Conservation (phyloP, 2,888 invertebrate genomes). For the Chrysopilus asiliformis region DNA sequence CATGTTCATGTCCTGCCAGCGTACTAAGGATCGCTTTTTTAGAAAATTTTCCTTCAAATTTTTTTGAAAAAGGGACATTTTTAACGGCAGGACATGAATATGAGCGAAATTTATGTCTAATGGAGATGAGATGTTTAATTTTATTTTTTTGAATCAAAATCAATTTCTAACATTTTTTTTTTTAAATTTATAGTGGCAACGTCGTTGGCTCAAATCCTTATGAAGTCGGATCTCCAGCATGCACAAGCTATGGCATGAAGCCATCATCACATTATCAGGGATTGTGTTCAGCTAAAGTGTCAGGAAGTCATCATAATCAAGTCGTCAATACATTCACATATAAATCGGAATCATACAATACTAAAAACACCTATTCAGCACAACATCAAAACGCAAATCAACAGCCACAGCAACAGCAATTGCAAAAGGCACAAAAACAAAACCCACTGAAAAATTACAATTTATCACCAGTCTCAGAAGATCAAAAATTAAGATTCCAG, state of each 20-base stretch:
- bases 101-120: too few relatives aligned
- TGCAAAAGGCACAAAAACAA: too few relatives aligned
- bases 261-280: slow-evolving; percentile 62
- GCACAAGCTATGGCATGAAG: slow-evolving; percentile 52
- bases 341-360: too few relatives aligned
- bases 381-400: slow-evolving; percentile 20
- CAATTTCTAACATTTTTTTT: background rate
- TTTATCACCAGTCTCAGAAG: background rate
- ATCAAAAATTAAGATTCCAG: slow-evolving; percentile 17
- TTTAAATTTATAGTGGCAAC: slow-evolving; percentile 46
- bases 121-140: slow-evolving; percentile 5
- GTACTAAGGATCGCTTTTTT: too few relatives aligned
- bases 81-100: too few relatives aligned
- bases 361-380: too few relatives aligned
- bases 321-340: too few relatives aligned
- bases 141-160: slow-evolving; percentile 5
- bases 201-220: slow-evolving; percentile 64
- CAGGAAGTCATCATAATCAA: too few relatives aligned
- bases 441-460: too few relatives aligned
- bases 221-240: slow-evolving; percentile 58
- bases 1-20: too few relatives aligned
- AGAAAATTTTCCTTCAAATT: too few relatives aligned
- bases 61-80: too few relatives aligned
- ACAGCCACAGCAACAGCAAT: slow-evolving; percentile 13
- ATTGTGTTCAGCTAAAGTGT: slow-evolving; percentile 44